phyloP scores from a whole-genome alignment of 1,140 invertebrate genomes.

The Daktulosphaira vitifoliae region DNA sequence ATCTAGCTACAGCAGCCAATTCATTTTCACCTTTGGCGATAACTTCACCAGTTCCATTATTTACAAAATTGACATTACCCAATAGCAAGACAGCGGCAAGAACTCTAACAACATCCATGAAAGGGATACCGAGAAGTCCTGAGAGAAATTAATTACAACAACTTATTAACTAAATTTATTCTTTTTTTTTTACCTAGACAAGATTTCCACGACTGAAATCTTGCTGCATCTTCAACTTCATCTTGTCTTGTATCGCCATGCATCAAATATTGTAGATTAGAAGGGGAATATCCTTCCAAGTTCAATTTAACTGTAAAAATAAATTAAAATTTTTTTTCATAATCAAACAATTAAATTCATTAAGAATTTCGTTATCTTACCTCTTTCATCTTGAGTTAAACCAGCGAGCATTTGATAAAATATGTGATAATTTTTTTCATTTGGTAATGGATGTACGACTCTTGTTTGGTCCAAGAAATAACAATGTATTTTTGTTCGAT shows the following conservation, averaged over 20 bases:
- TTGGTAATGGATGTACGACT: constrained; percentile 70
- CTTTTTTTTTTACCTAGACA: constrained; percentile 54
- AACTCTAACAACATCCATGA: constrained; percentile 84
- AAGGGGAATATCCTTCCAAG: constrained; percentile 70
- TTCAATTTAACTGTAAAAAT: constrained; percentile 57
- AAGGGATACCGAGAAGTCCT: constrained; percentile 82
- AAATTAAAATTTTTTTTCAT: background rate
- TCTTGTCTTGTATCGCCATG: constrained; percentile 64
- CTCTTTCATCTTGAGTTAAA: constrained; percentile 73
- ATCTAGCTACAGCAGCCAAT: constrained; percentile 69
- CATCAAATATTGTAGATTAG: constrained; percentile 71
- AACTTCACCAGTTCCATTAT: constrained; percentile 55
- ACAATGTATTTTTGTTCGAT: constrained; percentile 91
- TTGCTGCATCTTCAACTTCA: constrained; percentile 62
- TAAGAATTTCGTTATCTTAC: constrained; percentile 42
- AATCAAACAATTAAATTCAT: background rate
- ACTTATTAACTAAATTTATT: background rate
- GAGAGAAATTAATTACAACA: constrained; percentile 22
- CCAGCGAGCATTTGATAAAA: constrained; percentile 95
- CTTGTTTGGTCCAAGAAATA: constrained; percentile 89
- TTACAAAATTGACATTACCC: constrained; percentile 83
- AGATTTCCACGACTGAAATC: constrained; percentile 83
- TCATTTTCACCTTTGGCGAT: constrained; percentile 68
- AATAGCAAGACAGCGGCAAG: constrained; percentile 80
- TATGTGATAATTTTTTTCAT: constrained; percentile 93